phyloP scores from a whole-genome alignment of 2,113 vertebrate species.

The Microtus oregoni region DNA sequence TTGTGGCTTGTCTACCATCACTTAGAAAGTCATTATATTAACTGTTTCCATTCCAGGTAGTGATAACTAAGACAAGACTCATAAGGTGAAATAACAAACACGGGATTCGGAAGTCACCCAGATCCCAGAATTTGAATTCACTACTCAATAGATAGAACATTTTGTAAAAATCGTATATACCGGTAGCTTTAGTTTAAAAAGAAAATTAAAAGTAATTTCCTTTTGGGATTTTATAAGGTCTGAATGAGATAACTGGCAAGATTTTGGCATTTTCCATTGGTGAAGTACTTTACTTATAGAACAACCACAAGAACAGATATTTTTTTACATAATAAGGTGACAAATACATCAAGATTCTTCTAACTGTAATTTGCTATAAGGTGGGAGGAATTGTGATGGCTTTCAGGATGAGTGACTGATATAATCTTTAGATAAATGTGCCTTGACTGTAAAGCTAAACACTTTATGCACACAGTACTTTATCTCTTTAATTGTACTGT shows the following conservation, averaged over 20 bases:
- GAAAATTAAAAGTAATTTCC: constrained; percentile 14
- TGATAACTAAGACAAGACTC: background rate
- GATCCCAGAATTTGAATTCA: background rate
- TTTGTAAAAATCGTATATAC: background rate
- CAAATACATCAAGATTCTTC: background rate
- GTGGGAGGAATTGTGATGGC: background rate
- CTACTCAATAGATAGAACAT: background rate
- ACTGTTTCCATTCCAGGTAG: background rate
- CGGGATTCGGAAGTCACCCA: background rate
- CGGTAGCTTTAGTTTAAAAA: background rate
- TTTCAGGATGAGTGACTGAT: background rate
- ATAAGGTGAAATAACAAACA: background rate
- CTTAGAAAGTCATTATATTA: background rate
- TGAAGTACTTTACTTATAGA: background rate
- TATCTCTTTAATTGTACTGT: background rate
- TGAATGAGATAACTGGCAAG: background rate
- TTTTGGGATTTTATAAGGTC: background rate
- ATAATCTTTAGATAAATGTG: background rate
- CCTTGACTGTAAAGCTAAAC: background rate
- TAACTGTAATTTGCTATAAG: background rate
- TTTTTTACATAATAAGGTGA: background rate
- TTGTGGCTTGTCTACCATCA: background rate
- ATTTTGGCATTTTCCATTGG: background rate
- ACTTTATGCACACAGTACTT: background rate
- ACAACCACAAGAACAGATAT: background rate